Percentiles rank a stretch among this genome's conserved stretches.
Evolutionary conservation across 2,888 invertebrate species (phyloP).

Genomic region (Blastobasis lacticolella): DNA sequence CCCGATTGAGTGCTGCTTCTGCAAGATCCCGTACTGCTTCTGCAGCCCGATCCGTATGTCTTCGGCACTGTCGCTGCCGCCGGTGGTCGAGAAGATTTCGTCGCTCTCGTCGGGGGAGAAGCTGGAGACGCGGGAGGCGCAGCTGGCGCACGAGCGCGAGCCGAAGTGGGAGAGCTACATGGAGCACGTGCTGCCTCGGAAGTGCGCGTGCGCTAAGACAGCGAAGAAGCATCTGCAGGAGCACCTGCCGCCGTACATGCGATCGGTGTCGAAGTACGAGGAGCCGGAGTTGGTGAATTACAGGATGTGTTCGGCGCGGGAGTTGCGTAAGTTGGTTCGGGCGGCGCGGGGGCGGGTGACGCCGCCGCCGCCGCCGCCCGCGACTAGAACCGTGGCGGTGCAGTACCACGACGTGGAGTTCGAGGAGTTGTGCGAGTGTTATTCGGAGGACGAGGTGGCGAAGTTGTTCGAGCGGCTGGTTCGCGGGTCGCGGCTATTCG

Average conservation of each 20-base stretch:
- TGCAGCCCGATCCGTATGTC: slow-evolving; percentile 25
- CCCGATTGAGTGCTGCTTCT: slow-evolving; percentile 32
- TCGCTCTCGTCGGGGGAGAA: slow-evolving; percentile 24
- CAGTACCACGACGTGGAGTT: slow-evolving; percentile 45
- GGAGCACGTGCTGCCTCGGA: slow-evolving; percentile 32
- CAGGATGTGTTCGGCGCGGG: slow-evolving; percentile 34
- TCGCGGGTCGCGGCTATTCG: slow-evolving; percentile 7
- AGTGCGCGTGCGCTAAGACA: slow-evolving; percentile 39
- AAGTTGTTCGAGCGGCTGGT: slow-evolving; percentile 22
- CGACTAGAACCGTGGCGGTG: slow-evolving; percentile 32
- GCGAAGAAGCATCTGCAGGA: slow-evolving; percentile 48
- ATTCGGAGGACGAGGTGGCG: slow-evolving; percentile 37
- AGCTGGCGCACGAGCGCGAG: slow-evolving; percentile 40
- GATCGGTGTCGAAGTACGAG: slow-evolving; percentile 37
- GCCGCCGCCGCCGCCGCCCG: slow-evolving; percentile 21
- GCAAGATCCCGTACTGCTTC: slow-evolving; percentile 41
- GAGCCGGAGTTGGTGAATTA: slow-evolving; percentile 42
- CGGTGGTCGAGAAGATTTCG: not conserved
- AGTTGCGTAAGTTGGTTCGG: slow-evolving; percentile 37
- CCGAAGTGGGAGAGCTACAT: slow-evolving; percentile 53
- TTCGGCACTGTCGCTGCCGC: slow-evolving; percentile 12
- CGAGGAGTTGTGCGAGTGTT: slow-evolving; percentile 45
- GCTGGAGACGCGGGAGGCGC: slow-evolving; percentile 27
- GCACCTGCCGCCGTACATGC: slow-evolving; percentile 56
- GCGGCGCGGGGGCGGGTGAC: slow-evolving; percentile 25